Conservation (phyloP, 2,888 invertebrate species). For the Drosophila meridiana region DNA sequence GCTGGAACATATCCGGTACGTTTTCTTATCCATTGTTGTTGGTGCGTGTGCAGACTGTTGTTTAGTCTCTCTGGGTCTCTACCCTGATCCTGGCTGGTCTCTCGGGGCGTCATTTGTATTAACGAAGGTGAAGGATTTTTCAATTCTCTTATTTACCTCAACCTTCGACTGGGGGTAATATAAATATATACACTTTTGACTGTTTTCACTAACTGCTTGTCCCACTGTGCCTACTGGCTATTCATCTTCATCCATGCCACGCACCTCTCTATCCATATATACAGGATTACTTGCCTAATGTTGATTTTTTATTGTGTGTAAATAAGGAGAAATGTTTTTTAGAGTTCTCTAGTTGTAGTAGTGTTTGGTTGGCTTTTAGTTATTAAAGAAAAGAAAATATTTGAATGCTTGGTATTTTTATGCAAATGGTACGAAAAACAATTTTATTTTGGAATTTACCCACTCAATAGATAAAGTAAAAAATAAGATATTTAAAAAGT, state of each 20-base stretch:
- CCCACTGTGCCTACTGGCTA: slow-evolving; percentile 46
- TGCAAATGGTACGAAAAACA: background rate
- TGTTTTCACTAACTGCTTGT: slow-evolving; percentile 9
- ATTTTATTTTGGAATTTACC: background rate
- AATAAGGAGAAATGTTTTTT: slow-evolving; percentile 47
- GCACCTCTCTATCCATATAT: slow-evolving; percentile 68
- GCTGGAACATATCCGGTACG: slow-evolving; percentile 55
- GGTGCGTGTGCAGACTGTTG: slow-evolving; percentile 54
- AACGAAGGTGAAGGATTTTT: slow-evolving; percentile 82
- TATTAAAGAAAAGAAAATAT: background rate
- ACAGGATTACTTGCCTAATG: slow-evolving; percentile 37
- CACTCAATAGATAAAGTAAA: no score
- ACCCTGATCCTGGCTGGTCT: slow-evolving; percentile 50
- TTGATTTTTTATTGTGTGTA: slow-evolving; percentile 79
- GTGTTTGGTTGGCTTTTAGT: background rate
- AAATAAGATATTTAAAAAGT: no score
- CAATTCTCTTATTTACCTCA: slow-evolving; percentile 56
- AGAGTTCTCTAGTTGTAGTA: background rate
- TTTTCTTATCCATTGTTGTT: slow-evolving; percentile 46
- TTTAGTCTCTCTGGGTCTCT: slow-evolving; percentile 25
- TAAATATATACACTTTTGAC: slow-evolving; percentile 20
- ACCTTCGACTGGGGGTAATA: slow-evolving; percentile 1
- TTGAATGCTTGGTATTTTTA: background rate
- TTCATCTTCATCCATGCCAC: slow-evolving; percentile 66
- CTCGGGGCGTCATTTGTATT: slow-evolving; percentile 83